phyloP scores from a whole-genome alignment of 2,113 vertebrate species.

The Engystomops pustulosus region DNA sequence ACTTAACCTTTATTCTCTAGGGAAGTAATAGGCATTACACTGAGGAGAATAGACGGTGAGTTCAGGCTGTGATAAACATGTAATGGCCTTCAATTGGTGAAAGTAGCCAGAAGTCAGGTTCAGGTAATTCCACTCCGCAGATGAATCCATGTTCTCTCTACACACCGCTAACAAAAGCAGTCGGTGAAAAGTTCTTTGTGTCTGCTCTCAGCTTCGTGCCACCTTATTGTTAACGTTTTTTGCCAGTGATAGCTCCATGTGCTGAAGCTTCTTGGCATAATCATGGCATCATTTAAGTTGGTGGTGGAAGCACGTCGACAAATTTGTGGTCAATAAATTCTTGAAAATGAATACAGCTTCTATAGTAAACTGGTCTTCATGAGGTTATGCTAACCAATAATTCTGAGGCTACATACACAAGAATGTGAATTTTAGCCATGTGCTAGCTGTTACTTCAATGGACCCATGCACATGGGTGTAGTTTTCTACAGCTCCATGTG shows the following conservation, averaged over 20 bases:
- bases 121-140: constrained; percentile 14
- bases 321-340: too few relatives aligned
- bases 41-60: constrained; percentile 12
- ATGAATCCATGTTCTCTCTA: not conserved
- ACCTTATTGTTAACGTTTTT: not conserved
- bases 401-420: too few relatives aligned
- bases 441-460: too few relatives aligned
- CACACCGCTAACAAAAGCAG: not conserved
- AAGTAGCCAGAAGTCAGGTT: constrained; percentile 22
- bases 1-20: constrained; percentile 21
- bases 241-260: not conserved
- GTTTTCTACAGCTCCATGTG: too few relatives aligned
- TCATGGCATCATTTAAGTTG: too few relatives aligned
- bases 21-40: constrained; percentile 19
- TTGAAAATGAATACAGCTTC: not conserved
- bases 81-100: constrained; percentile 54
- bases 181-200: not conserved
- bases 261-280: too few relatives aligned
- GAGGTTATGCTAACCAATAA: too few relatives aligned
- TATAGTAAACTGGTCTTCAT: too few relatives aligned
- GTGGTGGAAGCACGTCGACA: too few relatives aligned
- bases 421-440: too few relatives aligned
- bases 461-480: too few relatives aligned
- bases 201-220: not conserved
- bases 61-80: constrained; percentile 55